phyloP scores from a whole-genome alignment of 2,113 vertebrate species.

The Struthio camelus region DNA sequence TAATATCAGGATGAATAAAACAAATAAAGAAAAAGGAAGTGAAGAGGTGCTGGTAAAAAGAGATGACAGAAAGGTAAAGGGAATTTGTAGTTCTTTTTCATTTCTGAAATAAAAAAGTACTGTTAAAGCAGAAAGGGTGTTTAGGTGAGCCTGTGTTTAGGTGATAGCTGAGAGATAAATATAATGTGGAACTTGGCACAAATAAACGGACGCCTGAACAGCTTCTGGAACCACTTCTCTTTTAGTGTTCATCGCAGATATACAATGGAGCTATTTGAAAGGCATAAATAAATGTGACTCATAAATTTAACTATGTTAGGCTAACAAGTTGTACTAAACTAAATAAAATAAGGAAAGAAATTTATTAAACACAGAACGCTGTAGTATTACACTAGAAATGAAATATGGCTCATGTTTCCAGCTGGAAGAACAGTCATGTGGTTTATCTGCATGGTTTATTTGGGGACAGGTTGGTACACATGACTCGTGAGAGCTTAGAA shows the following conservation, averaged over 20 bases:
- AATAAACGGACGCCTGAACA: constrained; percentile 43
- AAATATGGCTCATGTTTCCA: constrained; percentile 14
- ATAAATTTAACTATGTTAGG: constrained; percentile 66
- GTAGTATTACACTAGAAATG: constrained; percentile 47
- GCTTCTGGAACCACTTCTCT: constrained; percentile 60
- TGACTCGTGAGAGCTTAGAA: background rate
- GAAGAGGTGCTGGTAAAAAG: background rate
- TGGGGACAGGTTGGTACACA: background rate
- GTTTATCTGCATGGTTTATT: constrained; percentile 33
- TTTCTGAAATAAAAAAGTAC: constrained; percentile 40
- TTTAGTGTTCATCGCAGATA: constrained; percentile 58
- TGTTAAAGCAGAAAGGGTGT: constrained; percentile 29
- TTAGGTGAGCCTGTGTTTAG: constrained; percentile 67
- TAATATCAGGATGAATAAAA: constrained; percentile 7
- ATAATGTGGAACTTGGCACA: constrained; percentile 67
- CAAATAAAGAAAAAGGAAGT: constrained; percentile 15
- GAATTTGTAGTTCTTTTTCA: constrained; percentile 59
- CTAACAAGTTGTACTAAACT: constrained; percentile 68
- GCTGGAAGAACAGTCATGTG: background rate
- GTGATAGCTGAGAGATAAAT: constrained; percentile 73
- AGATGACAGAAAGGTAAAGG: constrained; percentile 36
- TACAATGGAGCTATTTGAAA: constrained; percentile 64
- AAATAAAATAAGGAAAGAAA: constrained; percentile 69
- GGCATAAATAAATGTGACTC: constrained; percentile 63
- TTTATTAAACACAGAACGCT: constrained; percentile 32